phyloP scores from a whole-genome alignment of 2,113 vertebrate genomes.

The Lagopus muta region DNA sequence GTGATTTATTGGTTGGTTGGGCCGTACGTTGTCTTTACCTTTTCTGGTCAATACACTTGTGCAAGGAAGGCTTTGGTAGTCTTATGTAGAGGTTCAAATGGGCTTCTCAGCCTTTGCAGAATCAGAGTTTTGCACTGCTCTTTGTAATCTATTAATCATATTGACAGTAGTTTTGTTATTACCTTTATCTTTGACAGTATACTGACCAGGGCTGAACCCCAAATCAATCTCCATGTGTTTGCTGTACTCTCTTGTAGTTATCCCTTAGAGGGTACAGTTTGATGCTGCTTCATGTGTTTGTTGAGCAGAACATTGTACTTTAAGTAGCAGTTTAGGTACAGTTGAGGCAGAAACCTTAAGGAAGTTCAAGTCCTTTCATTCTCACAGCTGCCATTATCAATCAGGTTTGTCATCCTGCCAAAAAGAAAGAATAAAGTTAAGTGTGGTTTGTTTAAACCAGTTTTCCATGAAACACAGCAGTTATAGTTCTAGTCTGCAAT shows the following conservation, averaged over 20 bases:
- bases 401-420: background rate
- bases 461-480: conserved; percentile 14
- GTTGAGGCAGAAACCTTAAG: conserved; percentile 33
- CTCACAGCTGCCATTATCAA: conserved; percentile 38
- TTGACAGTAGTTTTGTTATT: background rate
- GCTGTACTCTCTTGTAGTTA: background rate
- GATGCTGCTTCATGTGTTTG: background rate
- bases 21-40: too few species aligned
- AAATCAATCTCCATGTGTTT: background rate
- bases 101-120: background rate
- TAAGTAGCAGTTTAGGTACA: background rate
- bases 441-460: background rate
- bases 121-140: background rate
- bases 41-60: too few species aligned
- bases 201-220: background rate
- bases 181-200: background rate
- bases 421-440: background rate
- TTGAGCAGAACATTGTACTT: background rate
- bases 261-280: background rate
- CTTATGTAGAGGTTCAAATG: too few species aligned
- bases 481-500: background rate
- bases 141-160: background rate
- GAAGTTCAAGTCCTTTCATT: background rate
- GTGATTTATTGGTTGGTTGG: too few species aligned
- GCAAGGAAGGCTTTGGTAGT: too few species aligned